A percentile compares a stretch with the other conserved stretches of the same genome.
phyloP scores from a whole-genome alignment of 2,797 vertebrate genomes.

The Limnodromus scolopaceus region DNA sequence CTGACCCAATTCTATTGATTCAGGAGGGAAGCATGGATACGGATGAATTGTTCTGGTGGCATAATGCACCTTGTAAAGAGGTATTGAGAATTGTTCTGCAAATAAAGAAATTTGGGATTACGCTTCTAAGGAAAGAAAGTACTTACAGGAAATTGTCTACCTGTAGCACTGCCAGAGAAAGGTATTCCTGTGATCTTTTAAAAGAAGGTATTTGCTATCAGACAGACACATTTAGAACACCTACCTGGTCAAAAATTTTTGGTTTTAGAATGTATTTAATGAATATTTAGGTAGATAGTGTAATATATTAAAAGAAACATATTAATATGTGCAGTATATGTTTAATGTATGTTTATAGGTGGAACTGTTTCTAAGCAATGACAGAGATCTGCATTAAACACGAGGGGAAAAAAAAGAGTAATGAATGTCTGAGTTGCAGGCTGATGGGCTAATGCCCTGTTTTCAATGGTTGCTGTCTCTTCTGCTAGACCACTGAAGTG shows the following conservation, averaged over 20 bases:
- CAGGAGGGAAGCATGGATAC: background rate
- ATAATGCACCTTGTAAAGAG: background rate
- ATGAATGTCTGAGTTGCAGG: background rate
- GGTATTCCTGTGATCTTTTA: background rate
- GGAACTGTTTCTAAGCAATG: background rate
- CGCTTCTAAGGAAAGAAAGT: background rate
- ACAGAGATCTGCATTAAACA: background rate
- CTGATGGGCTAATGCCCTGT: background rate
- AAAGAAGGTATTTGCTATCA: background rate
- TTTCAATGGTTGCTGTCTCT: background rate
- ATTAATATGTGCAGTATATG: background rate
- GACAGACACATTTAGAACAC: background rate
- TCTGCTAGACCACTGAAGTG: background rate
- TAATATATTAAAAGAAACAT: background rate
- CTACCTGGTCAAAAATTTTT: background rate
- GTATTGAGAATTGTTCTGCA: background rate
- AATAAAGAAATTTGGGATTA: background rate
- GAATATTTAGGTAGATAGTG: background rate
- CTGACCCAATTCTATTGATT: background rate
- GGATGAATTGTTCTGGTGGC: background rate
- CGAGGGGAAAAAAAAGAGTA: fast-evolving
- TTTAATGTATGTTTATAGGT: background rate
- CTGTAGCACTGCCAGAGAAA: background rate
- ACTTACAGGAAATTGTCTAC: background rate
- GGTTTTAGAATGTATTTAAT: background rate